Conservation (phyloP, 1,140 invertebrate species). For the Heliconius nattereri region DNA sequence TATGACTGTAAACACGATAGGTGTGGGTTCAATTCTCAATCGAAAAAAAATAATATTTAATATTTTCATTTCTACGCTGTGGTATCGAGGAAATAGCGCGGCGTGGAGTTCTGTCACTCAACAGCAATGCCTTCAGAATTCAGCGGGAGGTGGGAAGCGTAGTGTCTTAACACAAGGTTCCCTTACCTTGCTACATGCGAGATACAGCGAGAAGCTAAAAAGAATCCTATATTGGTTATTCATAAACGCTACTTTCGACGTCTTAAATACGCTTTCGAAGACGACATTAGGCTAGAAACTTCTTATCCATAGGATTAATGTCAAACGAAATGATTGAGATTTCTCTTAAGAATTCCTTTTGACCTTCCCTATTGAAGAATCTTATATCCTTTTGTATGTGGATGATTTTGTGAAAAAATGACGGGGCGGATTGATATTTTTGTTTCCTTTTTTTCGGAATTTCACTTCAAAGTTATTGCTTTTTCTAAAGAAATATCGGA, state of each 20-base stretch:
- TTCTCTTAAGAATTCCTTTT: conserved; percentile 27
- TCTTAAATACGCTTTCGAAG: conserved; percentile 33
- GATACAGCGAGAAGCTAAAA: too few relatives aligned
- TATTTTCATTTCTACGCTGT: too few relatives aligned
- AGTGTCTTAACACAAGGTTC: too few relatives aligned
- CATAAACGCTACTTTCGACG: conserved; percentile 1
- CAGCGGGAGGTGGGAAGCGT: too few relatives aligned
- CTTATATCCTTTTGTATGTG: conserved; percentile 27
- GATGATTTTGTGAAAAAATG: conserved; percentile 15
- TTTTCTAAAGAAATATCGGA: not conserved
- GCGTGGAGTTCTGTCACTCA: too few relatives aligned
- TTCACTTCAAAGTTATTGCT: not conserved
- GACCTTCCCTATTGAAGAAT: conserved; percentile 18
- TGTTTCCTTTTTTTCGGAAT: not conserved
- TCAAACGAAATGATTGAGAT: conserved; percentile 38
- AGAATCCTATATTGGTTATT: conserved; percentile 28
- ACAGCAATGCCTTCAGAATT: too few relatives aligned
- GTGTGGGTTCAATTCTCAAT: too few relatives aligned
- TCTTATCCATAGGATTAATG: conserved; percentile 39
- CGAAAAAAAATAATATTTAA: too few relatives aligned
- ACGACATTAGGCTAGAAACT: conserved; percentile 24
- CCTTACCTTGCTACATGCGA: too few relatives aligned
- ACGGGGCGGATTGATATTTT: not conserved
- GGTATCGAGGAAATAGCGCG: too few relatives aligned
- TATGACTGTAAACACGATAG: too few relatives aligned